Conservation (phyloP, 2,888 invertebrate species). For the Odontocerum albicorne region DNA sequence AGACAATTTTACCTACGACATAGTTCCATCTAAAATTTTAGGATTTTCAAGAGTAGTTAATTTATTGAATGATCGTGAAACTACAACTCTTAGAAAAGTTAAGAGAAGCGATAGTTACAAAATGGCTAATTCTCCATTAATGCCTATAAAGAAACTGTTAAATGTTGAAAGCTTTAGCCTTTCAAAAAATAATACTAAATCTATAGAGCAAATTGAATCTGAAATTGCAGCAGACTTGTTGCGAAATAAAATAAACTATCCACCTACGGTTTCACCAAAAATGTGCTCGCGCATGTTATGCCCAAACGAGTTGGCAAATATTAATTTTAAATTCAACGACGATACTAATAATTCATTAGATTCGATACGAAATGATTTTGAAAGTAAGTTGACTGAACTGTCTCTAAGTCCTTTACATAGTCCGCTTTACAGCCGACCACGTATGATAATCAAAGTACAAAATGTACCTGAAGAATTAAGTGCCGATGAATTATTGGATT, state of each 20-base stretch:
- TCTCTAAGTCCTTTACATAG: constrained; percentile 53
- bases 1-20: constrained; percentile 31
- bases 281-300: constrained; percentile 47
- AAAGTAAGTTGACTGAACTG: constrained; percentile 49
- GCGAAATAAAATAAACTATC: constrained; percentile 71
- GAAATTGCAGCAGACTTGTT: constrained; percentile 64
- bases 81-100: constrained; percentile 50
- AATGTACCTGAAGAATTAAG: constrained; percentile 39
- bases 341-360: constrained; percentile 21
- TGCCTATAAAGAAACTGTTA: constrained; percentile 65
- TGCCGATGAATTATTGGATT: constrained; percentile 54
- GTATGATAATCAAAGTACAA: constrained; percentile 37
- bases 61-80: constrained; percentile 42
- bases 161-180: constrained; percentile 54
- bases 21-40: constrained; percentile 20
- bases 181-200: constrained; percentile 53
- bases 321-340: constrained; percentile 33
- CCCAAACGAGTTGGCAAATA: constrained; percentile 38
- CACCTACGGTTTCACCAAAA: constrained; percentile 65
- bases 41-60: constrained; percentile 30
- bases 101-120: constrained; percentile 85
- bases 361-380: constrained; percentile 41
- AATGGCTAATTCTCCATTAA: constrained; percentile 73
- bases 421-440: constrained; percentile 51
- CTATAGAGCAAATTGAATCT: constrained; percentile 61